Conservation (phyloP, 2,113 vertebrate genomes). For the Apodemus sylvaticus region DNA sequence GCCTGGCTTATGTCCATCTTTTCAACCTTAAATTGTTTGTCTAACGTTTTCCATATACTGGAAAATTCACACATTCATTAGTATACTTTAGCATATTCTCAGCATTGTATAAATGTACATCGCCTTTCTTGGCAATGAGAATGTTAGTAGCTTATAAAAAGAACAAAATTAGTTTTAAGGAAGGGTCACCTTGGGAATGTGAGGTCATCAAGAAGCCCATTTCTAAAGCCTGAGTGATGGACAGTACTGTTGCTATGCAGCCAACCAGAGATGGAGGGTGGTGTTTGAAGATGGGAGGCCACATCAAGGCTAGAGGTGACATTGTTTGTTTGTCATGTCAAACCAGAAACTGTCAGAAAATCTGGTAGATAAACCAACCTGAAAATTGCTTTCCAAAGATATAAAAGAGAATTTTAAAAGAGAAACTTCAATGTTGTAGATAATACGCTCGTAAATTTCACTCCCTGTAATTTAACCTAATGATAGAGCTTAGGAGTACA, state of each 20-base stretch:
- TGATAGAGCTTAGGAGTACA: not conserved
- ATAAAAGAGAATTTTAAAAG: slow-evolving; percentile 16
- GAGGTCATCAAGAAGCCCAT: not conserved
- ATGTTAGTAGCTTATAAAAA: not conserved
- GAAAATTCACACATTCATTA: not conserved
- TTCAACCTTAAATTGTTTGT: slow-evolving; percentile 5
- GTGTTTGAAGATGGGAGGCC: not conserved
- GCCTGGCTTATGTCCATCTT: not conserved
- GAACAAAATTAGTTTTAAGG: not conserved
- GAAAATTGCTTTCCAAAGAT: not conserved
- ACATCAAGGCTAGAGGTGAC: not conserved
- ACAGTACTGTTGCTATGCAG: not conserved
- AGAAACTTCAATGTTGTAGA: slow-evolving; percentile 19
- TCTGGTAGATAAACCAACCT: slow-evolving; percentile 28
- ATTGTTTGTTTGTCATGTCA: slow-evolving; percentile 36
- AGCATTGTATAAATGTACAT: not conserved
- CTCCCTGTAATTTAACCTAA: not conserved
- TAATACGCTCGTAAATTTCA: not conserved
- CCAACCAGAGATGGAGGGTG: not conserved
- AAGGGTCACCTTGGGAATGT: not conserved
- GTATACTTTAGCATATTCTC: not conserved
- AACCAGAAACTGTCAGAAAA: slow-evolving; percentile 37
- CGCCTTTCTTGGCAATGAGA: not conserved
- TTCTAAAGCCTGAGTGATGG: not conserved
- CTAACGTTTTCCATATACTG: not conserved